Evolutionary conservation across 2,113 vertebrate species (phyloP).

Genomic region (Microtus oregoni): DNA sequence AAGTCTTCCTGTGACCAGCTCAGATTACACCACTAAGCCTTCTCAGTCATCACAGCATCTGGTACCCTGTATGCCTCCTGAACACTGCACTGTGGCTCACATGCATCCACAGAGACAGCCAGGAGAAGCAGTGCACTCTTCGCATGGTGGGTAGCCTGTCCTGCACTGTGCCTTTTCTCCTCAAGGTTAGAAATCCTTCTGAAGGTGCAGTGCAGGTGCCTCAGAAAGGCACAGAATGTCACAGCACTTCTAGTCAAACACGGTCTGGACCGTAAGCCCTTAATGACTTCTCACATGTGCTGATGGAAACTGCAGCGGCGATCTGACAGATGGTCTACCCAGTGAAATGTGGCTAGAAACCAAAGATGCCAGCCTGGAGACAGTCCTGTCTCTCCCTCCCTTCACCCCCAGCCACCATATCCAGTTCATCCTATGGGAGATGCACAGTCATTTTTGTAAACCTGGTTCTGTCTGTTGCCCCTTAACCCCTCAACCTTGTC

Average conservation of each 20-base stretch:
- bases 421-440: background rate
- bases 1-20: background rate
- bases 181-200: background rate
- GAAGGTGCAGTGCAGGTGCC: background rate
- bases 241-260: background rate
- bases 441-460: background rate
- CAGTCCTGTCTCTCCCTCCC: background rate
- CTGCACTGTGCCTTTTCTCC: background rate
- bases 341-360: background rate
- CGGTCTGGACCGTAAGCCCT: background rate
- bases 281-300: background rate
- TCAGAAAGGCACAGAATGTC: background rate
- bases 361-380: background rate
- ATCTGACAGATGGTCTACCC: background rate
- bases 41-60: background rate
- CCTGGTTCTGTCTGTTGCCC: rapidly evolving
- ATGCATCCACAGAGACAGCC: background rate
- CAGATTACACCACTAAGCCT: background rate
- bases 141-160: background rate
- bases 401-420: too few relatives aligned
- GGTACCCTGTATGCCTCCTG: rapidly evolving
- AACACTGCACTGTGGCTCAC: background rate
- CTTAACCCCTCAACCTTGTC: background rate
- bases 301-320: background rate
- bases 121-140: rapidly evolving